These are phyloP conservation scores for Tympanoctomys barrerae DNA, from an alignment of 2,797 vertebrate genomes.

Conservation along the genomic window DNA sequence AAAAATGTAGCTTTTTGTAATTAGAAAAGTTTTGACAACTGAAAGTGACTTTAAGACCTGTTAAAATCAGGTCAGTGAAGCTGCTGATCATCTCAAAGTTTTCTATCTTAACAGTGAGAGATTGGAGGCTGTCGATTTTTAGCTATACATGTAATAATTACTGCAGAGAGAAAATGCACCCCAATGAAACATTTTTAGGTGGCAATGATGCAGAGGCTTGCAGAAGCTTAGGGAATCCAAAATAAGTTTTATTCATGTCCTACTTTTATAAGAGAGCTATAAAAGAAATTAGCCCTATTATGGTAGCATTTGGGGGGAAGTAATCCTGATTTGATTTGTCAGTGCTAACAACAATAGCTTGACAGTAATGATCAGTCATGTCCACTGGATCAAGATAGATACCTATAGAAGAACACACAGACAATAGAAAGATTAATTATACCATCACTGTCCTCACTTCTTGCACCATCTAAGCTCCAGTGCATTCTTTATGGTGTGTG, in stretches of 20 bases:
- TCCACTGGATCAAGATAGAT: background rate
- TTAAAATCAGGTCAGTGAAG: slow-evolving; percentile 78
- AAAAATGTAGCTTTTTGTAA: slow-evolving; percentile 79
- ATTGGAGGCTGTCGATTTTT: slow-evolving; percentile 48
- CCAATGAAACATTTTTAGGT: slow-evolving; percentile 69
- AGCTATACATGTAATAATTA: slow-evolving; percentile 22
- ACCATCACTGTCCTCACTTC: background rate
- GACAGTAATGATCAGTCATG: background rate
- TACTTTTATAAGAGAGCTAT: slow-evolving; percentile 59
- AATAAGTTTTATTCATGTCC: slow-evolving; percentile 65
- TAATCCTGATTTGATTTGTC: slow-evolving; percentile 58
- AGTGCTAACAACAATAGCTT: slow-evolving; percentile 38
- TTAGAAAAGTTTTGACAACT: slow-evolving; percentile 81
- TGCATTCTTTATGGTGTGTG: background rate
- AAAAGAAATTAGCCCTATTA: slow-evolving; percentile 62
- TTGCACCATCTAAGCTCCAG: background rate
- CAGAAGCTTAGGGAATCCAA: slow-evolving; percentile 59
- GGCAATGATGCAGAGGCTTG: slow-evolving; percentile 52
- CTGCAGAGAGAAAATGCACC: slow-evolving; percentile 1
- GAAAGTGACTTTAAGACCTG: slow-evolving; percentile 79
- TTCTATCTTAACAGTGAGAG: slow-evolving; percentile 43
- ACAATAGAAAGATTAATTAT: slow-evolving; percentile 34
- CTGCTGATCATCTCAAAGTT: slow-evolving; percentile 61
- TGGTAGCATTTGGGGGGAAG: slow-evolving; percentile 37
- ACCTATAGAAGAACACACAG: background rate